These are phyloP conservation scores for Scomber scombrus DNA, from an alignment of 2,113 vertebrate genomes.

Conservation along the genomic window DNA sequence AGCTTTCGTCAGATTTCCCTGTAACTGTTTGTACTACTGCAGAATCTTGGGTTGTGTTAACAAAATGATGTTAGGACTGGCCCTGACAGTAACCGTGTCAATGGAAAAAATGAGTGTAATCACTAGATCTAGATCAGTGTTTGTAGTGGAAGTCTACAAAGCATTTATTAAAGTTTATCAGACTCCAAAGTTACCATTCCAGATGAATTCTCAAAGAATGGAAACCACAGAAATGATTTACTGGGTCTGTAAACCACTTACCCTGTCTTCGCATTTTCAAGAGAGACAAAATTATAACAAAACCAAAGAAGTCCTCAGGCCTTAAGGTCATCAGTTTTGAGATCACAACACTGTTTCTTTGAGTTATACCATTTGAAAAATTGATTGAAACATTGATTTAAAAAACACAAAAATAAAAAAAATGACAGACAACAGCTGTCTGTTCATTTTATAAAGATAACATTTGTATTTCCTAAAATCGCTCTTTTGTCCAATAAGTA, in stretches of 20 bases:
- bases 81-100: not conserved
- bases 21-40: not conserved
- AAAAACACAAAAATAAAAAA: not conserved
- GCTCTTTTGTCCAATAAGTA: conserved; percentile 6
- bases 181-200: not conserved
- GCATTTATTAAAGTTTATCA: not conserved
- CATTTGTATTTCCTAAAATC: not conserved
- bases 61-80: not conserved
- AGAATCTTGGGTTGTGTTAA: not conserved
- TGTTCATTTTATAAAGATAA: not conserved
- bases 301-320: not conserved
- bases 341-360: not conserved
- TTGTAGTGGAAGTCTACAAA: not conserved
- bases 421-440: not conserved
- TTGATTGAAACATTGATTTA: no score
- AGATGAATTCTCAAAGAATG: conserved; percentile 3
- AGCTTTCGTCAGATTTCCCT: not conserved
- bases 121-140: not conserved
- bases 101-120: not conserved
- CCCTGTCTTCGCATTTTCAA: not conserved
- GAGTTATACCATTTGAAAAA: not conserved
- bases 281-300: not conserved
- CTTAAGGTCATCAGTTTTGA: not conserved
- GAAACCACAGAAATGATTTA: not conserved
- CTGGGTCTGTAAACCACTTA: not conserved